Evolutionary conservation across 2,888 invertebrate species (phyloP).

Genomic region (Rotaria macrura): DNA sequence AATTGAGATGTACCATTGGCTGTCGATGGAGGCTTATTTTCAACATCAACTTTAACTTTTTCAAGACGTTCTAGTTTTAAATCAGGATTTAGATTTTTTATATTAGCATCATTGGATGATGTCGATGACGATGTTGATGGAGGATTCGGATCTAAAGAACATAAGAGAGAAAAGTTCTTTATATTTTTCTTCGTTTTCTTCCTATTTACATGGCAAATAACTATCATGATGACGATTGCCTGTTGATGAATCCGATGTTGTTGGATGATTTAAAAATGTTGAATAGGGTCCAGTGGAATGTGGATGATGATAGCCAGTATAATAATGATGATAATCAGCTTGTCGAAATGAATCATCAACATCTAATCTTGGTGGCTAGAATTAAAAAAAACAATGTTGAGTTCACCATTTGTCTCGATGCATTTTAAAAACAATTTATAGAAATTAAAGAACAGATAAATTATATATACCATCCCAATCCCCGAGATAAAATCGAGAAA

Average conservation of each 20-base stretch:
- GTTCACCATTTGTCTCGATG: background rate
- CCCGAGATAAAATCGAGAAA: background rate
- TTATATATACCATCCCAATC: background rate
- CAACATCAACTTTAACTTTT: background rate
- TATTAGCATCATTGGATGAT: background rate
- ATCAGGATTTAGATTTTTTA: background rate
- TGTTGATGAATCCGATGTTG: background rate
- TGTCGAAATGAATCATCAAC: background rate
- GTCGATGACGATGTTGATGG: background rate
- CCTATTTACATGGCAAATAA: background rate
- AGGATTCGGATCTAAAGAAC: background rate
- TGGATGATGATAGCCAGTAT: background rate
- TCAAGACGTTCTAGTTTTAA: background rate
- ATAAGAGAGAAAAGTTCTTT: background rate
- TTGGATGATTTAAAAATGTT: background rate
- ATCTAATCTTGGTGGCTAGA: conserved; percentile 20
- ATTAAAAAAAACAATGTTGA: background rate
- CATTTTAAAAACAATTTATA: background rate
- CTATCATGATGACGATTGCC: conserved; percentile 7
- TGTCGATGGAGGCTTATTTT: background rate
- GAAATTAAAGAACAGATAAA: background rate
- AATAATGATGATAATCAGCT: background rate
- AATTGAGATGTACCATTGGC: background rate
- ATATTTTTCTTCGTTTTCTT: background rate
- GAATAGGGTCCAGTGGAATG: conserved; percentile 10